These are phyloP conservation scores for Cydia pomonella DNA, from an alignment of 1,140 invertebrate genomes.

Conservation along the genomic window DNA sequence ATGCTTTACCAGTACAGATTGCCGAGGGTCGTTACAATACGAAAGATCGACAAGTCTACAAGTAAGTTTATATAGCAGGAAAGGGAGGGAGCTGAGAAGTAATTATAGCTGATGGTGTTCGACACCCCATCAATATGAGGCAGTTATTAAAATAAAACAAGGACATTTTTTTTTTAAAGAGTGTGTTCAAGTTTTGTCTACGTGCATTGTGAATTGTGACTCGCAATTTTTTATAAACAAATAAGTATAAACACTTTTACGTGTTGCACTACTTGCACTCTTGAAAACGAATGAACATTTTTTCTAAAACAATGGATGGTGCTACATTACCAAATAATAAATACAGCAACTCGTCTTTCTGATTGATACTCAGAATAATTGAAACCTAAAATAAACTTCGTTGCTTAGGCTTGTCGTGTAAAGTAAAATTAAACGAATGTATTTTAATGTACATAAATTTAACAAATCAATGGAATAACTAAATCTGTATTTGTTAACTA, in stretches of 20 bases:
- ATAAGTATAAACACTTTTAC: background rate
- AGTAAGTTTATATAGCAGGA: background rate
- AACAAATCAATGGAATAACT: too few relatives aligned
- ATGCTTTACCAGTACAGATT: background rate
- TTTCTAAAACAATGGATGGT: conserved; percentile 8
- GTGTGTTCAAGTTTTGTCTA: background rate
- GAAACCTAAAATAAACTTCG: conserved; percentile 3
- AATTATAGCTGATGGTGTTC: background rate
- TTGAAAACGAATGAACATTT: background rate
- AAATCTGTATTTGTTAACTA: too few relatives aligned
- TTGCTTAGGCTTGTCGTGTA: background rate
- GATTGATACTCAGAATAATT: background rate
- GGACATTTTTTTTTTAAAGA: background rate
- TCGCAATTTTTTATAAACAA: background rate
- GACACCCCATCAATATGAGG: background rate
- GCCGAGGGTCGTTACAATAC: background rate
- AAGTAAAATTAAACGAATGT: too few relatives aligned
- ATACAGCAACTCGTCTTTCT: background rate
- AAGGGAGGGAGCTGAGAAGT: background rate
- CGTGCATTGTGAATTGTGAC: background rate
- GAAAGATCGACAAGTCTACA: background rate
- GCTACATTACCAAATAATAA: background rate
- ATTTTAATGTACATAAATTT: too few relatives aligned
- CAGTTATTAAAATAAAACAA: background rate
- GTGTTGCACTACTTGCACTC: background rate